These are phyloP conservation scores for Uromys caudimaculatus DNA, from an alignment of 2,797 vertebrate genomes.

Conservation along the genomic window DNA sequence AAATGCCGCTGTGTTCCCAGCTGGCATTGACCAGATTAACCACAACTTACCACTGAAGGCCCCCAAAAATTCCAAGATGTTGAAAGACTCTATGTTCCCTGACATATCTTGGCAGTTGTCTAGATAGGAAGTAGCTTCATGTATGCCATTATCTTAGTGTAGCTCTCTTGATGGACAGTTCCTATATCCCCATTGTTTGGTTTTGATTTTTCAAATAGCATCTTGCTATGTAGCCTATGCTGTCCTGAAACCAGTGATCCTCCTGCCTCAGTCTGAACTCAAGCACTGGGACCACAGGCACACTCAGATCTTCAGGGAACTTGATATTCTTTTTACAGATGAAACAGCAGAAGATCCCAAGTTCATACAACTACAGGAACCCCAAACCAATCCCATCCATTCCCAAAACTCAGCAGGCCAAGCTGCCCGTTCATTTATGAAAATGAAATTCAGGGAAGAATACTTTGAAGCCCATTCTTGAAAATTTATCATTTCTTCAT, in stretches of 20 bases:
- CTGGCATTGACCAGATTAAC: background rate
- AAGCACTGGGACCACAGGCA: background rate
- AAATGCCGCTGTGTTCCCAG: background rate
- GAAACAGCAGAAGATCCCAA: background rate
- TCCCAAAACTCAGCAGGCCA: background rate
- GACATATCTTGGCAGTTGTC: background rate
- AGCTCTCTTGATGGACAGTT: background rate
- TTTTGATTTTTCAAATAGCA: background rate
- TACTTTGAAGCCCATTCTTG: conserved; percentile 23
- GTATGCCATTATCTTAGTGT: background rate
- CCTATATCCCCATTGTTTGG: background rate
- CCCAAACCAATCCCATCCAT: background rate
- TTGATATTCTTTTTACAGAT: background rate
- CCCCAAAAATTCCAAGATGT: background rate
- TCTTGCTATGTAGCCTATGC: background rate
- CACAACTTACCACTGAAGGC: background rate
- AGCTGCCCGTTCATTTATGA: background rate
- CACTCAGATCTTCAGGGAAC: background rate
- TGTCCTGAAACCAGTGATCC: background rate
- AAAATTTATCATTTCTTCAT: conserved; percentile 9
- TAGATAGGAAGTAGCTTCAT: background rate
- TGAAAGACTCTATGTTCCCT: background rate
- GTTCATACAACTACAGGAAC: background rate
- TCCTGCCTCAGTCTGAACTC: background rate
- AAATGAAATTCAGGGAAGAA: conserved; percentile 13